Base-by-base conservation (phyloP, 1,140 invertebrate genomes). In the Ditylenchus dipsaci region DNA sequence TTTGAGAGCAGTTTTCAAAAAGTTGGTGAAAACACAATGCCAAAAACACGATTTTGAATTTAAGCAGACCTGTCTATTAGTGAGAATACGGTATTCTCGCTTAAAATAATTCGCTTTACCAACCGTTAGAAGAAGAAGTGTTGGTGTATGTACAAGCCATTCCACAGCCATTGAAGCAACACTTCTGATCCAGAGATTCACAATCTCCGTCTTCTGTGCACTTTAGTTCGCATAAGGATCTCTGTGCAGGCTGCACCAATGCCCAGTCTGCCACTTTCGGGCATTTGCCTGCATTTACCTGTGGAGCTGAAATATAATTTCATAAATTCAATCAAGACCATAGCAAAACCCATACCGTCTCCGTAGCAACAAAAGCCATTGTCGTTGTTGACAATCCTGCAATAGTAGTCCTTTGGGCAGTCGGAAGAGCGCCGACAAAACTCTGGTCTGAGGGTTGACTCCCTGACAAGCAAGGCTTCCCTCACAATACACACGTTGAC, bases 141-240 rank as follows among this genome's bases (percentile, higher is more conserved):
- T 7, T 38, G 7, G 27, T 59, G 29, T 30, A 27, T 17, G 73
- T 66, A 42, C 71, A 73, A n/a, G 72, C 63, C 15, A 58, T 60
- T 21, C 70, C 76, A 65, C 76, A 78, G 9, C 76, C 76, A 60
- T 78, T 80, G 45, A 67, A 80, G 63, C 76, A 78, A 65, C 76
- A 78, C 47, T 74, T 73, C 38, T 70, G 42, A 1, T 63, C 33
- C 9, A 67, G 60, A 17, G 47, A 29, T 13, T 26, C 23, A 57
- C 75, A 78, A 38, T 76, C 76, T 13, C 26, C 47, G 57, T 78
- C 76, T 17, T 62, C 30, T 58, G 61, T 69, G 43, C 76, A 78
- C 17, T 67, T 26, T 7, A 68, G 33, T 43, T 58, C 27, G 65
- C 75, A 76, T 17, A 65, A 23, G 1, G n/a, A 3, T 63, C 63